phyloP scores from a whole-genome alignment of 2,797 vertebrate genomes.

The Pelochelys cantorii region DNA sequence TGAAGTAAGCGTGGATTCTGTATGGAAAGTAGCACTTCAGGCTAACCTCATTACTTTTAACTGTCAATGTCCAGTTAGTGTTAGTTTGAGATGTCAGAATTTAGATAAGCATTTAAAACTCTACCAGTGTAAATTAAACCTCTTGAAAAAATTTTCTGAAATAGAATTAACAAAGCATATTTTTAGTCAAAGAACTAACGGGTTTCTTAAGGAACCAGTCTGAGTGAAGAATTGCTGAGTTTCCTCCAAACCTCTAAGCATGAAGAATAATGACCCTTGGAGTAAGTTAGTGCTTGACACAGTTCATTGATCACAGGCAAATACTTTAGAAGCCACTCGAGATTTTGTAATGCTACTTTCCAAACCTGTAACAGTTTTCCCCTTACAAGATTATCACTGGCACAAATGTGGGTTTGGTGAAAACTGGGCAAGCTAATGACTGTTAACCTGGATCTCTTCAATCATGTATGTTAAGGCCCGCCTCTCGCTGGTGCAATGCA shows the following conservation, averaged over 20 bases:
- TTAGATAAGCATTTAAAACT: conserved; percentile 57
- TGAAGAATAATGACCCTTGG: conserved; percentile 29
- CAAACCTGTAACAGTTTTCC: conserved; percentile 51
- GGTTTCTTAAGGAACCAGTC: conserved; percentile 52
- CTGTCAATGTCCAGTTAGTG: conserved; percentile 66
- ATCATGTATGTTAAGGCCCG: conserved; percentile 61
- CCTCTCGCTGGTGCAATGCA: conserved; percentile 43
- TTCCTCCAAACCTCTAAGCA: conserved; percentile 25
- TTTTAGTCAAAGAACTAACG: conserved; percentile 61
- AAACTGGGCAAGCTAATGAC: conserved; percentile 57
- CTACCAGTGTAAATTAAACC: conserved; percentile 81
- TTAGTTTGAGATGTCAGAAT: conserved; percentile 26
- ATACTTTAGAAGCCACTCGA: too few relatives aligned
- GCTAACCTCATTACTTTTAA: conserved; percentile 69
- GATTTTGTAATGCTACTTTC: background rate
- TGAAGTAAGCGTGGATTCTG: conserved; percentile 77
- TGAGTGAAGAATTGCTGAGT: conserved; percentile 22
- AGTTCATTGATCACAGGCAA: conserved; percentile 39
- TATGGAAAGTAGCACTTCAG: conserved; percentile 75
- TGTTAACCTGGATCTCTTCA: conserved; percentile 45
- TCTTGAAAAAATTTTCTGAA: conserved; percentile 68
- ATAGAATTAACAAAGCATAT: conserved; percentile 62
- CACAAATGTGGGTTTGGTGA: conserved; percentile 13
- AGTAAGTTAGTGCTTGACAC: background rate
- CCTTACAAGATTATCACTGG: conserved; percentile 41